phyloP scores from a whole-genome alignment of 2,113 vertebrate genomes.

The Neodontobutis hainanensis region DNA sequence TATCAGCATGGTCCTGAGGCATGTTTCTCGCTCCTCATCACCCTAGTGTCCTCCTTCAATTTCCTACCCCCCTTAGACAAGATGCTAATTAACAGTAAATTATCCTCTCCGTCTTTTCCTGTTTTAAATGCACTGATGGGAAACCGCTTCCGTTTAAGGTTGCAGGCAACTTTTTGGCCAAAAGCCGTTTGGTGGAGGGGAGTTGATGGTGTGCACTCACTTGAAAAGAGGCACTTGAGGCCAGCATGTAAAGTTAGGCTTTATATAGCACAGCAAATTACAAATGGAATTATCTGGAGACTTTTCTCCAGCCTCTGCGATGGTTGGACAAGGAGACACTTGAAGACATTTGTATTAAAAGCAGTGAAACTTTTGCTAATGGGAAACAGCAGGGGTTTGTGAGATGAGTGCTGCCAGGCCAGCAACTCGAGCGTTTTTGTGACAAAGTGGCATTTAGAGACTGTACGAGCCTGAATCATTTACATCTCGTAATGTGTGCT shows the following conservation, averaged over 20 bases:
- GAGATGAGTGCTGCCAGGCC: neutral
- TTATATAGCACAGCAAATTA: constrained; percentile 47
- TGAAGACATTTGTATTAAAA: neutral
- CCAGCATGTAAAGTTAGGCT: constrained; percentile 24
- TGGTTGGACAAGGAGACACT: constrained; percentile 7
- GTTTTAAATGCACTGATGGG: constrained; percentile 38
- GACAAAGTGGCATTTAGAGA: constrained; percentile 25
- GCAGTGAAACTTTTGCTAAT: constrained; percentile 6
- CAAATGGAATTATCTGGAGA: constrained; percentile 26
- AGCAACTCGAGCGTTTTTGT: neutral
- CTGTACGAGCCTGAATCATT: constrained; percentile 40
- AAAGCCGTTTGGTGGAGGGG: constrained; percentile 10
- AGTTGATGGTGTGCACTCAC: constrained; percentile 10
- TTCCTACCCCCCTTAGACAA: constrained; percentile 45
- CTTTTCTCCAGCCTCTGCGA: constrained; percentile 12
- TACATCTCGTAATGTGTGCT: constrained; percentile 49
- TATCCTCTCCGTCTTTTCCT: constrained; percentile 46
- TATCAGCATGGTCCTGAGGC: constrained; percentile 49
- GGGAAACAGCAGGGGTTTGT: constrained; percentile 4
- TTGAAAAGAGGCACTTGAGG: constrained; percentile 28
- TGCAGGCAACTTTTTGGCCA: constrained; percentile 15
- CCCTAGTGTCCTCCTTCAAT: constrained; percentile 17
- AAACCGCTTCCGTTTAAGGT: constrained; percentile 41
- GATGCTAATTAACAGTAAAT: constrained; percentile 67
- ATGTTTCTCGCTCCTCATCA: constrained; percentile 19